Conservation (phyloP, 2,888 invertebrate genomes). For the Esperia sulphurella region DNA sequence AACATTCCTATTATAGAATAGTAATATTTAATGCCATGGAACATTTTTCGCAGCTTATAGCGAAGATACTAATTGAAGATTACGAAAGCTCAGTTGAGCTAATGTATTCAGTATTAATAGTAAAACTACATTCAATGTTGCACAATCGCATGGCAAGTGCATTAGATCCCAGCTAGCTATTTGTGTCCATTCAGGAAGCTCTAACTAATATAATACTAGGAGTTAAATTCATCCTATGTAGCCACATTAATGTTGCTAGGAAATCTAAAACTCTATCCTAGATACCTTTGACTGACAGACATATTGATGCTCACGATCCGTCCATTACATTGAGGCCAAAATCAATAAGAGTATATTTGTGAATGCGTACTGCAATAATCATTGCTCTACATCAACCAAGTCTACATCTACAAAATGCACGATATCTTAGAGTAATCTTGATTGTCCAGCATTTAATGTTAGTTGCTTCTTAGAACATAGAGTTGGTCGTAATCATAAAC, state of each 20-base stretch:
- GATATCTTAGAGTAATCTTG: background rate
- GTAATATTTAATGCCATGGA: background rate
- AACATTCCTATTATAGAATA: no score
- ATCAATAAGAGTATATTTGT: no score
- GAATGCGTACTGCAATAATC: no score
- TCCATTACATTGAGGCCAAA: background rate
- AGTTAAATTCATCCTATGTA: slow-evolving; percentile 27
- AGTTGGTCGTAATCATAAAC: slow-evolving; percentile 50
- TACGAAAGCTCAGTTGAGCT: slow-evolving; percentile 6
- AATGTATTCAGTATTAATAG: slow-evolving; percentile 10
- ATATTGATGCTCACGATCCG: slow-evolving; percentile 20
- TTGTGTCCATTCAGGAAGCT: slow-evolving; percentile 57
- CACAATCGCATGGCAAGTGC: slow-evolving; percentile 44
- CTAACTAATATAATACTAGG: slow-evolving; percentile 27
- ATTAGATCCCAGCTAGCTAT: slow-evolving; percentile 46
- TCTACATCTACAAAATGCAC: no score
- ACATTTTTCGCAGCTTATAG: no score
- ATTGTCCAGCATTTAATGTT: background rate
- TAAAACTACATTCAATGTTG: slow-evolving; percentile 30
- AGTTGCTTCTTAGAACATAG: slow-evolving; percentile 29
- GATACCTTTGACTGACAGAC: slow-evolving; percentile 26
- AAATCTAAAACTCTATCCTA: slow-evolving; percentile 13
- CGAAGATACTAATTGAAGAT: no score
- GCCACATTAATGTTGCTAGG: slow-evolving; percentile 8
- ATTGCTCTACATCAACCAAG: no score